Percentiles rank a stretch among this genome's conserved stretches.
phyloP scores from a whole-genome alignment of 2,888 invertebrate genomes.

The Epistrophella euchroma region DNA sequence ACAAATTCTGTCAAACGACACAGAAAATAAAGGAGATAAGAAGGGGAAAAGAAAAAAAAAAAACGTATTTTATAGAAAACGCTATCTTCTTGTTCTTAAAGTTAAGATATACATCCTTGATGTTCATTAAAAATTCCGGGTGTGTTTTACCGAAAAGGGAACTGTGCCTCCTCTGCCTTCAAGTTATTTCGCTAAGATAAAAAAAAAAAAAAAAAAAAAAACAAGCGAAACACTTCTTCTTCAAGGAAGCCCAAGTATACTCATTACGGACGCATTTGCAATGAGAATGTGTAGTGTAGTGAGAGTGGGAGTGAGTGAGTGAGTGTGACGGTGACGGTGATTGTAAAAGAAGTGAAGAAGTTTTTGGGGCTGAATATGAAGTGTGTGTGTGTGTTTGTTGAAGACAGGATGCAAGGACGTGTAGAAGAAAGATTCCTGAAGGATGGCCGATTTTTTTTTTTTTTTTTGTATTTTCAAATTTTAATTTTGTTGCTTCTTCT shows the following conservation, averaged over 20 bases:
- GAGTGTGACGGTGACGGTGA: constrained; percentile 14
- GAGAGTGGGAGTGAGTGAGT: not conserved
- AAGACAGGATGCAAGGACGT: constrained; percentile 51
- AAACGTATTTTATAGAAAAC: constrained; percentile 16
- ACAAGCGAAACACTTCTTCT: constrained; percentile 24
- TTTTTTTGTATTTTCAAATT: constrained; percentile 9
- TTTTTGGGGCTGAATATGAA: constrained; percentile 3
- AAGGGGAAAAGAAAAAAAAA: not conserved
- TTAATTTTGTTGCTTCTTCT: constrained; percentile 22
- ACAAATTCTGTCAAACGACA: constrained; percentile 73
- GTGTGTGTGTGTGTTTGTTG: constrained; percentile 20
- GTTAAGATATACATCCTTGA: constrained; percentile 73
- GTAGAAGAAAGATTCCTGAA: constrained; percentile 27
- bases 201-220: constrained; percentile 6
- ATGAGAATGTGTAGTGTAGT: constrained; percentile 14
- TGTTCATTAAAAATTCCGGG: constrained; percentile 74
- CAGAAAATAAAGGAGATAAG: constrained; percentile 37
- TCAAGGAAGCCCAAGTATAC: constrained; percentile 51
- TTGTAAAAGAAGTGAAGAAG: constrained; percentile 39
- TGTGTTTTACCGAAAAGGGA: constrained; percentile 59
- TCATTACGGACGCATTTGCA: constrained; percentile 71
- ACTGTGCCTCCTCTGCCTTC: constrained; percentile 32
- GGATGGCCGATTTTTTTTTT: constrained; percentile 31
- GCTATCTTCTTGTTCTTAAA: constrained; percentile 48
- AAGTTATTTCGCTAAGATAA: constrained; percentile 28